These are phyloP conservation scores for Ptilonorhynchus violaceus DNA, from an alignment of 2,113 vertebrate genomes.

Conservation along the genomic window DNA sequence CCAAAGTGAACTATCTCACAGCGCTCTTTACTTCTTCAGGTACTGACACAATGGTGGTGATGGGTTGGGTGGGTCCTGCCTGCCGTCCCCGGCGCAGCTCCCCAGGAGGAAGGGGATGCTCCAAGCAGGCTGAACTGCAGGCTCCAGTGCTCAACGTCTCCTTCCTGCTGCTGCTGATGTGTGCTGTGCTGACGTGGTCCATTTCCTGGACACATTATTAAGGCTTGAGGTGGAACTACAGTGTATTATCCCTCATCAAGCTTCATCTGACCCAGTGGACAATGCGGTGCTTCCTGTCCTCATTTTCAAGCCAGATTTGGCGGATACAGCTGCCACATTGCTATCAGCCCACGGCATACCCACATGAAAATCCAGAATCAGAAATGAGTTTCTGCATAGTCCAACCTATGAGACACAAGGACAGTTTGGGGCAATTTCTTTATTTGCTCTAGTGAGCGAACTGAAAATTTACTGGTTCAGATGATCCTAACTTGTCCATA, in stretches of 20 bases:
- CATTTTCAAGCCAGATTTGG: background rate
- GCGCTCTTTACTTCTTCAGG: background rate
- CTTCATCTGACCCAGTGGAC: background rate
- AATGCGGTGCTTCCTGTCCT: background rate
- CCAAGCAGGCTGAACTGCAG: background rate
- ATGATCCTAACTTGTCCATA: background rate
- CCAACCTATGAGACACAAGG: background rate
- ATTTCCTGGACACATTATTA: background rate
- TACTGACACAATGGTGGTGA: background rate
- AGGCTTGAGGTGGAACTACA: background rate
- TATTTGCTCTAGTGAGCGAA: background rate
- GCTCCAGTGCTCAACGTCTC: rapidly evolving
- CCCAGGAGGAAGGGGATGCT: background rate
- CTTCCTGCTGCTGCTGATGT: background rate
- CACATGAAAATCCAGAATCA: background rate
- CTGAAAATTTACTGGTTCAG: background rate
- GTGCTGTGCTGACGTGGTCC: rapidly evolving
- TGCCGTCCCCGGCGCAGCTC: background rate
- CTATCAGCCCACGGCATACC: too few species aligned
- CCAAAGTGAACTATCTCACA: background rate
- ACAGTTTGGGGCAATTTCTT: background rate
- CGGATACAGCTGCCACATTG: background rate
- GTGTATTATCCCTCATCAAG: background rate
- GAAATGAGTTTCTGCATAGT: background rate
- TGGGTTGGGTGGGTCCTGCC: background rate